These are phyloP conservation scores for Drosophila prolongata DNA, from an alignment of 2,888 invertebrate genomes.

Conservation along the genomic window DNA sequence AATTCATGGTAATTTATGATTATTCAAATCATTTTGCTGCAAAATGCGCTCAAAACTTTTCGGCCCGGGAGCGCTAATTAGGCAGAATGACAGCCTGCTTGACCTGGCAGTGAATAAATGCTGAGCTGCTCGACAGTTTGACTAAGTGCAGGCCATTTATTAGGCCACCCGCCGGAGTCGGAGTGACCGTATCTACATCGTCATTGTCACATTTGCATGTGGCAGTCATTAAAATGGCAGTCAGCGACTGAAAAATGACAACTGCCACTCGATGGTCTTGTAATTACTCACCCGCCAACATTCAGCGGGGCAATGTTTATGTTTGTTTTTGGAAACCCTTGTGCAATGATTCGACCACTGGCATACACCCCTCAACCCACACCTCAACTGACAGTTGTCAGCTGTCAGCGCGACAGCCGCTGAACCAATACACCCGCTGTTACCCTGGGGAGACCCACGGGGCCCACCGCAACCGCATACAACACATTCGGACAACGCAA, in stretches of 20 bases:
- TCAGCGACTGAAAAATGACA: constrained; percentile 69
- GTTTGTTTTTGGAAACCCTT: constrained; percentile 43
- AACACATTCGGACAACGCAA: constrained; percentile 41
- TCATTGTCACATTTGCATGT: constrained; percentile 70
- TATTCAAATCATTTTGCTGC: constrained; percentile 61
- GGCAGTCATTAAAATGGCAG: constrained; percentile 60
- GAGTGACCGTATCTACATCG: constrained; percentile 41
- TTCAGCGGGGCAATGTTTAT: constrained; percentile 16
- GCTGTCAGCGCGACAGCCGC: constrained; percentile 20
- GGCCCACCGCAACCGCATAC: constrained; percentile 28
- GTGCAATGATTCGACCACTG: constrained; percentile 1
- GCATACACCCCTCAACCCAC: background rate
- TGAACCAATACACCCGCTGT: constrained; percentile 28
- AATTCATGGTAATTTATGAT: constrained; percentile 76
- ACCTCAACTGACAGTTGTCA: constrained; percentile 34
- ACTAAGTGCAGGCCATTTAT: constrained; percentile 72
- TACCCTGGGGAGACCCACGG: constrained; percentile 24
- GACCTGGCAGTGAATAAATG: constrained; percentile 49
- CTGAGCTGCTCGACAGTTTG: constrained; percentile 26
- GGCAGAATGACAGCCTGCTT: constrained; percentile 59
- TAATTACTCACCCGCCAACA: constrained; percentile 60
- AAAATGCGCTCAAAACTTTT: constrained; percentile 44
- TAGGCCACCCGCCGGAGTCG: constrained; percentile 43
- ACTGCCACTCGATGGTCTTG: constrained; percentile 59
- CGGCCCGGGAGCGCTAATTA: constrained; percentile 55